Evolutionary conservation across 2,888 invertebrate genomes (phyloP).

Genomic region (Coelinius sp.): DNA sequence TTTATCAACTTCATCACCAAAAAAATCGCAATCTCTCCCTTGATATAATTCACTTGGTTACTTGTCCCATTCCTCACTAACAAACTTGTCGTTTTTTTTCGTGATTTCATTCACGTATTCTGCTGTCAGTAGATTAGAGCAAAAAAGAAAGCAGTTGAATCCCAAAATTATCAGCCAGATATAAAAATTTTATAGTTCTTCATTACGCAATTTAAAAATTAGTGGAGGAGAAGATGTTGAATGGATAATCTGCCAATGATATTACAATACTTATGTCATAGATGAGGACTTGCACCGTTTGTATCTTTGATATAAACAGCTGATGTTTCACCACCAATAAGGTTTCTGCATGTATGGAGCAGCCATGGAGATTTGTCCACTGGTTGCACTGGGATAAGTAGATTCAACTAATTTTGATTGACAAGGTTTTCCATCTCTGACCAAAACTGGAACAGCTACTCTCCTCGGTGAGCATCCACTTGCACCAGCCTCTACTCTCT

Average conservation of each 20-base stretch:
- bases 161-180: conserved; percentile 12
- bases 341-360: conserved; percentile 65
- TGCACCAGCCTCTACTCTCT: conserved; percentile 81
- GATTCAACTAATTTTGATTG: conserved; percentile 70
- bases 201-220: background rate
- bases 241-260: conserved; percentile 17
- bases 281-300: conserved; percentile 12
- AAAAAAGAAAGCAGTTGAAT: background rate
- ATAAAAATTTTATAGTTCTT: conserved; percentile 1
- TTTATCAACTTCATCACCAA: background rate
- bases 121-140: background rate
- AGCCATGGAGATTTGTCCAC: conserved; percentile 64
- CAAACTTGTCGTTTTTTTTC: background rate
- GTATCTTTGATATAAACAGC: background rate
- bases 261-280: conserved; percentile 23
- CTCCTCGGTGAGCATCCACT: conserved; percentile 87
- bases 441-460: conserved; percentile 94
- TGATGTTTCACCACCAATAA: conserved; percentile 75
- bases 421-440: conserved; percentile 95
- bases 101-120: conserved; percentile 5
- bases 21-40: background rate
- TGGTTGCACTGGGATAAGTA: conserved; percentile 48
- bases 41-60: conserved; percentile 18
- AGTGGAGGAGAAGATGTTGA: background rate
- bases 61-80: background rate